Conservation (phyloP, 2,113 vertebrate species). For the Colius striatus region DNA sequence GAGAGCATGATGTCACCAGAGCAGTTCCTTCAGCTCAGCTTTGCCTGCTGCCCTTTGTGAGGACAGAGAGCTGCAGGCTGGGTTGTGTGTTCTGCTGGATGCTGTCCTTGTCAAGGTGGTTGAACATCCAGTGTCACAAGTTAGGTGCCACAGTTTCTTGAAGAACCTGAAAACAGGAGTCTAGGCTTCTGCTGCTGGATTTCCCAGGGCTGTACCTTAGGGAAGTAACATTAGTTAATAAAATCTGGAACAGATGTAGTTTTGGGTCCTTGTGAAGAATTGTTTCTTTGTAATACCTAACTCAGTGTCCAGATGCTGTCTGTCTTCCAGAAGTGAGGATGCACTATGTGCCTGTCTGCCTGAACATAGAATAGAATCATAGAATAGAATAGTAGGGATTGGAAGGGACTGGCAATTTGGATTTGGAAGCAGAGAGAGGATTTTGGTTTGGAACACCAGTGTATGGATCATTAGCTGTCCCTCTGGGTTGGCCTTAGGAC, state of each 20-base stretch:
- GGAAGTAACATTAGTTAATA: not conserved
- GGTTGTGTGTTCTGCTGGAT: not conserved
- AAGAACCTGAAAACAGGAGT: not conserved
- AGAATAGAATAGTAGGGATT: no score
- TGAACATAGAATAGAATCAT: no score
- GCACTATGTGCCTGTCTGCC: rapidly evolving
- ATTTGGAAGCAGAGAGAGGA: no score
- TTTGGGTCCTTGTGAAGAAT: rapidly evolving
- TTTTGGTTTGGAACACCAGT: not conserved
- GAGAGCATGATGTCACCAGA: rapidly evolving
- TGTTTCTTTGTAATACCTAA: not conserved
- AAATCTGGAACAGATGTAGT: not conserved
- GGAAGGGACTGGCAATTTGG: no score
- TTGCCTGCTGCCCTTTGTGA: not conserved
- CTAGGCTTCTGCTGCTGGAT: not conserved
- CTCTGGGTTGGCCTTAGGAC: not conserved
- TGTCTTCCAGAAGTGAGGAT: not conserved
- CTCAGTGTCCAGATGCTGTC: not conserved
- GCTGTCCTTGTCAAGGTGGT: not conserved
- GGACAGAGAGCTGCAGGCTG: not conserved
- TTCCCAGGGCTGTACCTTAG: not conserved
- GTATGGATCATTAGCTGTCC: rapidly evolving
- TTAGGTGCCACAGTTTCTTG: not conserved
- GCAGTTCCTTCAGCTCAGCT: not conserved
- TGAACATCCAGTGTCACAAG: not conserved